Evolutionary conservation across 1,140 invertebrate genomes (phyloP), one percentile per base, ranked within the genome.

Genomic region (Aphidius ervi): DNA sequence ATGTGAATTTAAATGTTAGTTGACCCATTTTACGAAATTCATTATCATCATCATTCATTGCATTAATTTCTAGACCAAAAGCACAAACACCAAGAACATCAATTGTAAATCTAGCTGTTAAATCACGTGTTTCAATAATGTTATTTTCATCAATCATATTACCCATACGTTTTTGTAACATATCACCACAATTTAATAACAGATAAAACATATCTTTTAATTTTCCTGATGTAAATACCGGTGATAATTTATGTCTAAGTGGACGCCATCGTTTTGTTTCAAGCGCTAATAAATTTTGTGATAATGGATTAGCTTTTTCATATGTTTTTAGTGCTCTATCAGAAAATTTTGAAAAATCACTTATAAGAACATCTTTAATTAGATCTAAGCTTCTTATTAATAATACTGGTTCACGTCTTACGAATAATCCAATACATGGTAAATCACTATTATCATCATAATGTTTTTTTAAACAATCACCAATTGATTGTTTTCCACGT

Each of bases 31-130:
- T 72, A 55, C 74, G 67, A 65, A 84, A 83, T 61, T 79, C 70
- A 4, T 77, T 75, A 54, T 84, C 68, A 41, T 80, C 76, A 61
- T 84, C 70, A 48, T 72, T 67, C 16, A 85, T 65, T n/a, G 78
- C 69, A 58, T 83, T 80, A 61, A 75, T 75, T 50, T 85, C 74
- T 5, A 85, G 72, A 4, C 84, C 84, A 70, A 85, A 85, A n/a
- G 80, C 83, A 56, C 78, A 81, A 1, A 73, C 76, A 0, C 78
- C 83, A 54, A 85, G 85, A 8, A 83, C 77, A 64, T 85, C 83
- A 7, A 79, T 83, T 0, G 81, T 78, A 57, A 80, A 85, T 47
- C 78, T 76, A 3, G 74, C 75, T 54, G 82, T 67, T 1, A 82
- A 43, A 63, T 81, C 75, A 69, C 82, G 76, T 37, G 82, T 72